phyloP scores from a whole-genome alignment of 2,888 invertebrate species.

The Melanostoma scalare region DNA sequence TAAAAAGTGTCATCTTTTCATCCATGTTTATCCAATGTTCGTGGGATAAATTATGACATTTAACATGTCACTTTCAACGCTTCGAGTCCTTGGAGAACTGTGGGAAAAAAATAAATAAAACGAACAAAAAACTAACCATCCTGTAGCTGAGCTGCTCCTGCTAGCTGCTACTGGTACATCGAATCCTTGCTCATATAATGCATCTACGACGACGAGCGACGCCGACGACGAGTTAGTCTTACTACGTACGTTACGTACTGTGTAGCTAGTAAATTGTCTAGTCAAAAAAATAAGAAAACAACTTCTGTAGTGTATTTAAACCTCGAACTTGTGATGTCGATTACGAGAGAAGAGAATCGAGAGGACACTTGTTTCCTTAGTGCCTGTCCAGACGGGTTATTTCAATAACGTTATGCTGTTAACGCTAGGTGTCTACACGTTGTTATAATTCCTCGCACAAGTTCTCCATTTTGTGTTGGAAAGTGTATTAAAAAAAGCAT shows the following conservation, averaged over 20 bases:
- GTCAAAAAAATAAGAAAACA: too few relatives aligned
- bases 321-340: constrained; percentile 69
- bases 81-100: constrained; percentile 59
- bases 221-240: too few relatives aligned
- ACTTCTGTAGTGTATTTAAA: constrained; percentile 33
- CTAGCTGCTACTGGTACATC: constrained; percentile 23
- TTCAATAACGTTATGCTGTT: too few relatives aligned
- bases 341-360: constrained; percentile 51
- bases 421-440: too few relatives aligned
- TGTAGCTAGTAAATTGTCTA: too few relatives aligned
- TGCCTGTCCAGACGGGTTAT: too few relatives aligned
- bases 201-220: too few relatives aligned
- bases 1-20: constrained; percentile 66
- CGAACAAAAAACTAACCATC: constrained; percentile 28
- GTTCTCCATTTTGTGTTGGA: too few relatives aligned
- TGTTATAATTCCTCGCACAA: too few relatives aligned
- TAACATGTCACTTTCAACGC: constrained; percentile 67
- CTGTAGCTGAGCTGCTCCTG: not conserved
- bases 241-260: too few relatives aligned
- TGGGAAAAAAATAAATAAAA: constrained; percentile 50
- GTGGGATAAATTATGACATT: constrained; percentile 69
- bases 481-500: too few relatives aligned
- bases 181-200: constrained; percentile 16
- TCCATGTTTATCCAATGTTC: constrained; percentile 59
- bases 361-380: constrained; percentile 67